These are phyloP conservation scores for Dryococelus australis DNA, from an alignment of 2,888 invertebrate species.

Conservation along the genomic window DNA sequence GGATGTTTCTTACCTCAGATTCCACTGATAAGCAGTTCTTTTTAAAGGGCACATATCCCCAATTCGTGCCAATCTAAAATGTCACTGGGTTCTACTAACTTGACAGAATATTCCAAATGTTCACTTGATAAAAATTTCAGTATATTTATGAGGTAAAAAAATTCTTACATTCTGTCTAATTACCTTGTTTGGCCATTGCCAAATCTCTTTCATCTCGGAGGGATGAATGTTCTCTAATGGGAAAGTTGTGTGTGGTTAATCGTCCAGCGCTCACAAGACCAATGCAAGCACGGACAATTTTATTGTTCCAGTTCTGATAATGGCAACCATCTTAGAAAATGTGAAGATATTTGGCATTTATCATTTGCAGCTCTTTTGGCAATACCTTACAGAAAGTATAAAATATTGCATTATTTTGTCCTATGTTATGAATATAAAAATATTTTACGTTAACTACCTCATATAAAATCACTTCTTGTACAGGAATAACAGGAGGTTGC, in stretches of 20 bases:
- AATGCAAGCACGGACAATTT: neutral
- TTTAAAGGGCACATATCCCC: neutral
- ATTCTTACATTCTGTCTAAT: neutral
- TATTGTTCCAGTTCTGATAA: neutral
- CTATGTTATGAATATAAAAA: neutral
- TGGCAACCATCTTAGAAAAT: neutral
- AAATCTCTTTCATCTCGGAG: neutral
- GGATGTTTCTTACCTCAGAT: neutral
- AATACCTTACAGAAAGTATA: neutral
- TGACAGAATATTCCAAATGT: neutral
- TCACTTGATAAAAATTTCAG: neutral
- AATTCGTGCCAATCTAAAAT: neutral
- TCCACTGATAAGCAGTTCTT: neutral
- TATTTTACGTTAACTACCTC: neutral
- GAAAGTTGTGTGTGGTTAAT: neutral
- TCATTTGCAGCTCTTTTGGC: neutral
- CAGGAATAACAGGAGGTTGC: neutral
- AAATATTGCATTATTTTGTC: neutral
- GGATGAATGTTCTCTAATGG: neutral
- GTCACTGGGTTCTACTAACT: neutral
- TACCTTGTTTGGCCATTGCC: neutral
- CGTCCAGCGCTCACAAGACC: conserved; percentile 11
- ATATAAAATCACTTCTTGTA: neutral
- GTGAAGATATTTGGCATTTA: neutral
- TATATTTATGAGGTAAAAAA: neutral